Conservation (phyloP, 2,113 vertebrate species). For the Mixornis gularis region DNA sequence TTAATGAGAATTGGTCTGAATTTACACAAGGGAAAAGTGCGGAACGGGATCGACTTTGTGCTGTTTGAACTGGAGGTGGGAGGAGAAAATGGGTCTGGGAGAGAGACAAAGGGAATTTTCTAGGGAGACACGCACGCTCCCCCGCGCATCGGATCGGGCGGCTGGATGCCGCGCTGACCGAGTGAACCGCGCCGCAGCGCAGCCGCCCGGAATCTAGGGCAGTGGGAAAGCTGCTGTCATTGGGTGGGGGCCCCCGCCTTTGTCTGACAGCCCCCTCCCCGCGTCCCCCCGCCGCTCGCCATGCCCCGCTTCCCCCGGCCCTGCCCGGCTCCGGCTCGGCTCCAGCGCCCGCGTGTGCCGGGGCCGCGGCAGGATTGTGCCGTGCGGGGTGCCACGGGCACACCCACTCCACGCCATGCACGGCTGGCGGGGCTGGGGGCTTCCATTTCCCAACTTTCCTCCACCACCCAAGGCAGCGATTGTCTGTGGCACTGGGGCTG, state of each 20-base stretch:
- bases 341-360: not conserved
- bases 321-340: not conserved
- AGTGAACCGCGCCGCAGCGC: not conserved
- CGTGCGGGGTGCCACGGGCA: not conserved
- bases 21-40: slow-evolving; percentile 7
- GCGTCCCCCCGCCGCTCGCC: not conserved
- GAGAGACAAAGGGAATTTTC: slow-evolving; percentile 50
- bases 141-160: not conserved
- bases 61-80: slow-evolving; percentile 19
- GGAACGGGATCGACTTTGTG: not conserved
- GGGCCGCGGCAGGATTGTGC: not conserved
- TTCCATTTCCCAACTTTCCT: not conserved
- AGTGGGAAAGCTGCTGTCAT: not conserved
- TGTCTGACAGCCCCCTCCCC: not conserved
- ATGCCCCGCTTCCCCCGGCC: not conserved
- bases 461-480: not conserved
- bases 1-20: not conserved
- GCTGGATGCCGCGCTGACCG: slow-evolving; percentile 20
- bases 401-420: slow-evolving; percentile 9
- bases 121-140: not conserved
- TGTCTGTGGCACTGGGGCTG: not conserved
- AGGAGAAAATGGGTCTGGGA: slow-evolving; percentile 9
- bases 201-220: slow-evolving; percentile 43
- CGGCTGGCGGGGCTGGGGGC: not conserved
- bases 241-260: not conserved